Conservation (phyloP, 2,113 vertebrate genomes). For the Cynocephalus volans region DNA sequence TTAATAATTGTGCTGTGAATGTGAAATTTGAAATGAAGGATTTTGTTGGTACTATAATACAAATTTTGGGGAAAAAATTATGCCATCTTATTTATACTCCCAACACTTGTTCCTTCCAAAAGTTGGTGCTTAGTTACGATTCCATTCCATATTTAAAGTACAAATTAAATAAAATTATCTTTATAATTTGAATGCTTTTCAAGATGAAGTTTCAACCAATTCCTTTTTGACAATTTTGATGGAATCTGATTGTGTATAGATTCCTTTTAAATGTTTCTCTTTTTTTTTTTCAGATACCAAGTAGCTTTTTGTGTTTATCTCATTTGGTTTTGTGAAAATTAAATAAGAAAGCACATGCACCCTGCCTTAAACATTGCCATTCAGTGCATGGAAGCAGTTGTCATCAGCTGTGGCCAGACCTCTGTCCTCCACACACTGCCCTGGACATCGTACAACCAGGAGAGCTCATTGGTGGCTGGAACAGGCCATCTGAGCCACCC, state of each 20-base stretch:
- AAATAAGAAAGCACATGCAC: background rate
- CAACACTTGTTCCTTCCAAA: background rate
- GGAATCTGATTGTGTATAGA: background rate
- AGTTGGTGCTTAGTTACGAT: background rate
- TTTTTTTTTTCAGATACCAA: background rate
- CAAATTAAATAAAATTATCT: conserved; percentile 10
- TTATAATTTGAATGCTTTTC: conserved; percentile 4
- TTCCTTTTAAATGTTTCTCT: background rate
- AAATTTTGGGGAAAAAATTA: background rate
- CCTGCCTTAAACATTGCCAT: no score
- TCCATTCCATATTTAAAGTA: background rate
- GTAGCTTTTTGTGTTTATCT: background rate
- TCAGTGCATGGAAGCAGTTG: no score
- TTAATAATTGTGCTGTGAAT: background rate
- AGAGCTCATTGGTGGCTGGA: background rate
- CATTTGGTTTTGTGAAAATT: background rate
- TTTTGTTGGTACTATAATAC: background rate
- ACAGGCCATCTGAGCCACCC: background rate
- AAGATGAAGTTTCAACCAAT: background rate
- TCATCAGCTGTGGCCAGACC: background rate
- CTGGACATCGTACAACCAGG: background rate
- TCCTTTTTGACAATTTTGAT: background rate
- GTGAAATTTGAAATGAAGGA: conserved; percentile 8
- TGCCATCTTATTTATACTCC: background rate
- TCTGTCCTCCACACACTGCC: background rate